Base-by-base conservation (phyloP, 2,113 vertebrate species). In the Microtus montanus region DNA sequence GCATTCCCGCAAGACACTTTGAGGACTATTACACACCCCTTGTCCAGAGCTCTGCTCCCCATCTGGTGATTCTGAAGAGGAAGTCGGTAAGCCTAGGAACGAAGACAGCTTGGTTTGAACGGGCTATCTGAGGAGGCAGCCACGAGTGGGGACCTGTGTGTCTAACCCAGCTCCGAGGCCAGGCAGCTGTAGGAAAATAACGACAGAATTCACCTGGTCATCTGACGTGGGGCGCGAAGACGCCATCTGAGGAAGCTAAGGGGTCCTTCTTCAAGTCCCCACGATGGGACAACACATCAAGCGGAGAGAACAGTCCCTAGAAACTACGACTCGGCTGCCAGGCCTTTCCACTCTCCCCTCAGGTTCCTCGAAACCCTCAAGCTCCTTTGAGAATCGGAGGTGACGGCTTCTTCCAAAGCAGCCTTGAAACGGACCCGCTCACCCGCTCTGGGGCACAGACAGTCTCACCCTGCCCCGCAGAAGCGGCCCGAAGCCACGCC, bases 171-270 rank as follows among this genome's bases (percentile, higher is more conserved):
- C 71, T 52, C 58, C 38, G 26, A 84, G 54, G 9, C 66, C 54
- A n/a, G 83, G 77, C 35, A 74, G 15, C 22, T 41, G 80, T 5
- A 2, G 19, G n/a, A 52, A 82, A 87, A 68, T 1, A n/a, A 70
- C 10, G 4, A 38, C 75, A 3, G 3, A 26, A 38, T 93, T 96
- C 80, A 95, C 92, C 96, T 94, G 93, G 28, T 80, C 35, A 33
- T n/a, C 58, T 0, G 68, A 1, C 9, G 86, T 28, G 12, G 33
- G 26, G 47, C 44, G 77, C 22, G 44, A 30, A 82, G 78, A 91
- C 84, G 78, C 89, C 96, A 95, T 89, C 38, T 89, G 74, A 3
- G 20, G 26, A 26, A 77, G 52, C 9, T 33, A 58, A 44, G n/a
- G 91, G 3, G 54, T 12, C 28, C 28, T 88, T 82, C 68, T 68